Evolutionary conservation across 2,113 vertebrate species (phyloP).

Genomic region (Rhinolophus ferrumequinum): DNA sequence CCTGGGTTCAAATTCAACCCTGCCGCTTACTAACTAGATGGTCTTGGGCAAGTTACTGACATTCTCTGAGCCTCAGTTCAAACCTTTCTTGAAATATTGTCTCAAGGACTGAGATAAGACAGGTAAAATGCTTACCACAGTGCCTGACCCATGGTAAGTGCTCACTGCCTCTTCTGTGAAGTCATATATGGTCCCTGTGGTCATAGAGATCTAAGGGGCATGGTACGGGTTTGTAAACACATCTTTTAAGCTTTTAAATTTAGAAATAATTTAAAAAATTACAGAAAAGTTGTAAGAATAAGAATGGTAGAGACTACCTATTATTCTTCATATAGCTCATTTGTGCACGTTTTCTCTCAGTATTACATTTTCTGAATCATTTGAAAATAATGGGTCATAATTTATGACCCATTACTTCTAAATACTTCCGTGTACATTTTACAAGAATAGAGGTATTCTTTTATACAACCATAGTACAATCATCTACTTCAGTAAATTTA

Average conservation of each 20-base stretch:
- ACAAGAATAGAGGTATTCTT: background rate
- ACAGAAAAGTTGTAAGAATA: background rate
- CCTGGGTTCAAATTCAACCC: background rate
- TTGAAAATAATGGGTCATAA: background rate
- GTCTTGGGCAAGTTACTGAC: background rate
- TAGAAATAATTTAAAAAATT: slow-evolving; percentile 41
- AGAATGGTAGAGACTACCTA: background rate
- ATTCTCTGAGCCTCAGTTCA: background rate
- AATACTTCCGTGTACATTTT: background rate
- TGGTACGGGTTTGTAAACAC: background rate
- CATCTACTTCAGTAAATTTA: background rate
- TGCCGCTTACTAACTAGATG: background rate
- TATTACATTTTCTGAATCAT: background rate
- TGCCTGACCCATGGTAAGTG: background rate
- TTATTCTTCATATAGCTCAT: background rate
- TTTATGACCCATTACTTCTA: background rate
- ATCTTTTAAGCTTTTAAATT: slow-evolving; percentile 9
- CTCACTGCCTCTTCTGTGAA: background rate
- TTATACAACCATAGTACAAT: background rate
- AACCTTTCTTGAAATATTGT: background rate
- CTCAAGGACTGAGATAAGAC: background rate
- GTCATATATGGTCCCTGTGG: background rate
- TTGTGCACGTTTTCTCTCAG: background rate
- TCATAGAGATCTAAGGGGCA: background rate
- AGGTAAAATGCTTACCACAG: background rate